Evolutionary conservation across 1,140 invertebrate species (phyloP).

Genomic region (Caenorhabditis briggsae): DNA sequence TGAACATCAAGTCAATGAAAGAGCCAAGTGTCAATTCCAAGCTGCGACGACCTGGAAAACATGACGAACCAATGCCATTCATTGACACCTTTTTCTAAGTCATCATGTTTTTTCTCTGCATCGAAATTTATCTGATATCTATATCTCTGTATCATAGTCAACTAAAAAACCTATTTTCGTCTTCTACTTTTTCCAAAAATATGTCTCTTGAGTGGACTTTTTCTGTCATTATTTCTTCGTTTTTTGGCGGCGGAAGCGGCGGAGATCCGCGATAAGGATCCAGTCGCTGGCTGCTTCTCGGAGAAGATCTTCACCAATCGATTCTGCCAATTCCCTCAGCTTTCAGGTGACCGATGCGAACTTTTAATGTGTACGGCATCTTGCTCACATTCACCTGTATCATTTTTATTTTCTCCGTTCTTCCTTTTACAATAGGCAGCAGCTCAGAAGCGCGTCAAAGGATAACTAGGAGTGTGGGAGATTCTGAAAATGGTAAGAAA

Average conservation of each 20-base stretch:
- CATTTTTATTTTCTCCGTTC: slow-evolving; percentile 1
- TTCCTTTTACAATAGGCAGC: neutral
- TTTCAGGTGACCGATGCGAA: slow-evolving; percentile 41
- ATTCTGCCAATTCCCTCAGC: neutral
- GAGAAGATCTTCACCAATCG: neutral
- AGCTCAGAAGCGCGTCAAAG: neutral
- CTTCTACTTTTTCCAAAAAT: neutral
- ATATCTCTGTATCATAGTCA: neutral
- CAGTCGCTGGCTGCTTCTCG: neutral
- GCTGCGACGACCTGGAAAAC: slow-evolving; percentile 34
- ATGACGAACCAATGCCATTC: slow-evolving; percentile 34
- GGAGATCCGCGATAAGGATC: slow-evolving; percentile 5
- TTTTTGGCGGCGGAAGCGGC: neutral
- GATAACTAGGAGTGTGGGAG: neutral
- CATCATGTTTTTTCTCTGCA: neutral
- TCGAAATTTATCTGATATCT: neutral
- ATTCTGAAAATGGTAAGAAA: neutral
- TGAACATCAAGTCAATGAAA: slow-evolving; percentile 36
- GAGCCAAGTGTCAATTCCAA: neutral
- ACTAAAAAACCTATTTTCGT: neutral
- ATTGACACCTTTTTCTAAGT: slow-evolving; percentile 23
- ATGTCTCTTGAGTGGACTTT: neutral
- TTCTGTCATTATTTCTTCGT: slow-evolving; percentile 7
- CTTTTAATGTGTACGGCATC: slow-evolving; percentile 27
- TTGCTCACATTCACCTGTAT: slow-evolving; percentile 20